Conservation (phyloP, 2,797 vertebrate genomes). For the Schizopygopsis malacanthus region DNA sequence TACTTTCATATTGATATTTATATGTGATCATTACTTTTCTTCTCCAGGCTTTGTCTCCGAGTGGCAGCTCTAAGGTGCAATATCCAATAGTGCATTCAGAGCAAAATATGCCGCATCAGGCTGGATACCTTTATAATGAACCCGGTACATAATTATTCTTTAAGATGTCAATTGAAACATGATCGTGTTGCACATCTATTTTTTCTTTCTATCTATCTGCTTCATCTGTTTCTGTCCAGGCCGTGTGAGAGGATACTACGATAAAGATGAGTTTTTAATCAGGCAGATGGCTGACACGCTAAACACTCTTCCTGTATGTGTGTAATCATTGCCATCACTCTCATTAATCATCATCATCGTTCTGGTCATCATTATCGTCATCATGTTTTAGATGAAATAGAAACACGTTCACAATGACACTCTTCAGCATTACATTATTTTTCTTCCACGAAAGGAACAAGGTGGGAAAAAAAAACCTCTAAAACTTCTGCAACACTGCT, state of each 20-base stretch:
- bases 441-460: neutral
- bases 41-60: conserved; percentile 76
- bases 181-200: conserved; percentile 58
- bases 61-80: conserved; percentile 76
- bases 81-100: conserved; percentile 81
- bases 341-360: conserved; percentile 51
- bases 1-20: conserved; percentile 84
- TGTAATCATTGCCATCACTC: conserved; percentile 57
- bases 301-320: conserved; percentile 58
- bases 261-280: conserved; percentile 66
- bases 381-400: conserved; percentile 60
- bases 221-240: conserved; percentile 57
- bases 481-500: conserved; percentile 54
- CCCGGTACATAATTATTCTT: conserved; percentile 61
- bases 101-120: conserved; percentile 63
- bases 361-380: conserved; percentile 50
- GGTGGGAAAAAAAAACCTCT: conserved; percentile 16
- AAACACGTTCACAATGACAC: conserved; percentile 61
- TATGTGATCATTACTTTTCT: conserved; percentile 84
- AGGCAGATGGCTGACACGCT: conserved; percentile 65
- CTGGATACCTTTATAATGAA: conserved; percentile 65
- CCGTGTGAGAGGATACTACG: conserved; percentile 58
- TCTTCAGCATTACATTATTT: conserved; percentile 48
- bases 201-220: conserved; percentile 30
- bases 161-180: conserved; percentile 64